These are phyloP conservation scores for Leptonema lineaticorne DNA, from an alignment of 1,140 invertebrate species.

Conservation along the genomic window DNA sequence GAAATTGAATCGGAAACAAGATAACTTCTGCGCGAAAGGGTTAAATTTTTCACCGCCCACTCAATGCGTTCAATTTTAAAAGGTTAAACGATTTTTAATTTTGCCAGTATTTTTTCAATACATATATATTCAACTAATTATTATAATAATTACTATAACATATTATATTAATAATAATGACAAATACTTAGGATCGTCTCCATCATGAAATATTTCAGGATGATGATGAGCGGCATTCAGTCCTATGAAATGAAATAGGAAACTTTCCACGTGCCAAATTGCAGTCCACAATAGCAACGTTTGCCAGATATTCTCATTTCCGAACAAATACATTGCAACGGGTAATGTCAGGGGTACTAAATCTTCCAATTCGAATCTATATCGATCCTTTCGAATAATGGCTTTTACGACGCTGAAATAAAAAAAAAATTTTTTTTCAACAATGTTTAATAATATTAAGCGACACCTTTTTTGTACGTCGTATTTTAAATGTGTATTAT, in stretches of 20 bases:
- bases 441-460: not conserved
- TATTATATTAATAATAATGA: conserved; percentile 19
- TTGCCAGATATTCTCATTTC: conserved; percentile 40
- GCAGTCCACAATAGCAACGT: conserved; percentile 59
- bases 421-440: not conserved
- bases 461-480: too few species aligned
- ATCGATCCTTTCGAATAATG: not conserved
- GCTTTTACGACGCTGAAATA: not conserved
- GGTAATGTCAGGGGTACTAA: conserved; percentile 47
- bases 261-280: conserved; percentile 61
- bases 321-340: conserved; percentile 53
- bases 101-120: not conserved
- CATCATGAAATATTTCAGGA: conserved; percentile 81
- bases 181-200: conserved; percentile 63
- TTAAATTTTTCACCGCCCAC: conserved; percentile 6
- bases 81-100: not conserved
- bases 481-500: too few species aligned
- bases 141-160: not conserved
- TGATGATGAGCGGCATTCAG: conserved; percentile 81
- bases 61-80: too few species aligned
- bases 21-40: not conserved
- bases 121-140: not conserved
- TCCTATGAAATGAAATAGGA: conserved; percentile 66
- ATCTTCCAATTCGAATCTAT: conserved; percentile 13
- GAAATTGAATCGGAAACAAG: not conserved